These are phyloP conservation scores for Phymastichus coffea DNA, from an alignment of 1,140 invertebrate species.

Conservation along the genomic window DNA sequence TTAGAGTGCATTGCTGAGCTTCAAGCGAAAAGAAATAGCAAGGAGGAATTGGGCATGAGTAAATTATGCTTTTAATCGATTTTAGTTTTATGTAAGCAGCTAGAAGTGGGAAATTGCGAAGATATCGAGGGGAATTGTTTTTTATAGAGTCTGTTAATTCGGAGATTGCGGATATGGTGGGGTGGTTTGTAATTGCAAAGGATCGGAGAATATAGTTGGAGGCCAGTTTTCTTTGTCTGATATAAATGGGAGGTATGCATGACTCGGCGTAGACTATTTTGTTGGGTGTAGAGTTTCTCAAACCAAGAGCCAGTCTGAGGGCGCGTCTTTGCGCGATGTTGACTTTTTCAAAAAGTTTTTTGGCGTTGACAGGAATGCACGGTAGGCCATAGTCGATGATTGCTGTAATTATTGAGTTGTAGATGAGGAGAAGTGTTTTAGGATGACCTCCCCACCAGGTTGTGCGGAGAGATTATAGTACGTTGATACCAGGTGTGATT, in stretches of 20 bases:
- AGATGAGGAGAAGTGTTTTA: constrained; percentile 9
- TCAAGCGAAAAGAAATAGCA: neutral
- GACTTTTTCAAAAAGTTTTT: neutral
- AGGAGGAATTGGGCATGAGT: neutral
- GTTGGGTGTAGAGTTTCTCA: constrained; percentile 16
- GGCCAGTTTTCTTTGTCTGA: neutral
- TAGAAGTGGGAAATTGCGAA: neutral
- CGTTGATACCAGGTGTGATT: neutral
- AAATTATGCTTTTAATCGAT: neutral
- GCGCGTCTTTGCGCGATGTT: constrained; percentile 6
- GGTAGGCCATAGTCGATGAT: constrained; percentile 10
- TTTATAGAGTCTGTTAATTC: neutral
- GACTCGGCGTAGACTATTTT: constrained; percentile 16
- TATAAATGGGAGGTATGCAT: neutral
- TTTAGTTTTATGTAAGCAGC: neutral
- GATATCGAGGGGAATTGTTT: neutral
- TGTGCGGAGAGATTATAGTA: constrained; percentile 8
- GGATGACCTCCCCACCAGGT: constrained; percentile 22
- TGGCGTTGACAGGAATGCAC: neutral
- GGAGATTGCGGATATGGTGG: neutral
- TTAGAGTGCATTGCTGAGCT: neutral
- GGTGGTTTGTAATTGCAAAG: neutral
- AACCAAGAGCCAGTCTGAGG: constrained; percentile 3
- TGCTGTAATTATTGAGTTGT: constrained; percentile 16
- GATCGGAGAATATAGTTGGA: neutral